A percentile compares a stretch with the other conserved stretches of the same genome.
phyloP scores from a whole-genome alignment of 2,113 vertebrate species.

The Dasyurus viverrinus region DNA sequence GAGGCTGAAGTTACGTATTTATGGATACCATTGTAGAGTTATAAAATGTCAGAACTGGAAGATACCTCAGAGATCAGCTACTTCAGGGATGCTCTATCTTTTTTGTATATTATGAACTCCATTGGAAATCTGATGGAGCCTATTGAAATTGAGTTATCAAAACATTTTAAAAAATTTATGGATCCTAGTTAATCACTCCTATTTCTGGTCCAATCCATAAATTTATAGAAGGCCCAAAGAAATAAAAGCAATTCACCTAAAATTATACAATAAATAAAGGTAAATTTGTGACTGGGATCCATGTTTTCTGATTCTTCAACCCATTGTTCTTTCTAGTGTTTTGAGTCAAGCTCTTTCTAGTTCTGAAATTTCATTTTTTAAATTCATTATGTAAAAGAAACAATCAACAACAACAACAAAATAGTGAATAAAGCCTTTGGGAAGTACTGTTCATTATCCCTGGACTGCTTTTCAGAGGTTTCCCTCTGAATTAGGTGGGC shows the following conservation, averaged over 20 bases:
- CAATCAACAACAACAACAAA: neutral
- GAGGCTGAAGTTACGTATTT: neutral
- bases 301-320: neutral
- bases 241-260: neutral
- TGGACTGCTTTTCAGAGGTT: neutral
- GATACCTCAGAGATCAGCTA: neutral
- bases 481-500: neutral
- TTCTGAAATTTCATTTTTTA: neutral
- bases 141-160: neutral
- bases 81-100: neutral
- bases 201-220: neutral
- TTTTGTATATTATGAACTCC: neutral
- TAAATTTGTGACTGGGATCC: neutral
- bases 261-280: neutral
- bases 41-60: neutral
- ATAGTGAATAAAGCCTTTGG: neutral
- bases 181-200: neutral
- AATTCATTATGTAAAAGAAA: neutral
- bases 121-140: neutral
- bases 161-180: neutral
- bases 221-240: neutral
- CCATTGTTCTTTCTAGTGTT: neutral
- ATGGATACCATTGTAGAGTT: neutral
- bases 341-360: neutral
- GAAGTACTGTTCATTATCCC: neutral